phyloP scores from a whole-genome alignment of 1,140 invertebrate species.

The Platyscapa corneri region DNA sequence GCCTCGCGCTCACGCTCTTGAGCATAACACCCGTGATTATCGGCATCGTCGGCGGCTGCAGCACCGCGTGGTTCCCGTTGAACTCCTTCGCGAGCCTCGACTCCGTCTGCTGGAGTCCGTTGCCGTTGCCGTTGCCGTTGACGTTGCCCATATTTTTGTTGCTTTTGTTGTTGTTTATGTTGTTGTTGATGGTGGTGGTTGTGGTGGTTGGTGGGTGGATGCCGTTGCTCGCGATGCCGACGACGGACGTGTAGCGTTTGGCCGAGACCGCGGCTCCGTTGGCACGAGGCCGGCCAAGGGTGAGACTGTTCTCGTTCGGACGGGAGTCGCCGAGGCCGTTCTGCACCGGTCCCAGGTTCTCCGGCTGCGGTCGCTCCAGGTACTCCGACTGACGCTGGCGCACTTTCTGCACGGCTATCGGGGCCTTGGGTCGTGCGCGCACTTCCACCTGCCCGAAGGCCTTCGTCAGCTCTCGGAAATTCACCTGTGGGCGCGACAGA shows the following conservation, averaged over 20 bases:
- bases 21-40: conserved; percentile 70
- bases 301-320: not conserved
- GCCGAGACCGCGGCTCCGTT: not conserved
- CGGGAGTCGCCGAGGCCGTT: conserved; percentile 45
- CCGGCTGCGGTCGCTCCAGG: conserved; percentile 29
- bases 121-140: not conserved
- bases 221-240: conserved; percentile 42
- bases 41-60: conserved; percentile 71
- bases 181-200: not conserved
- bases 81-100: conserved; percentile 42
- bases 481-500: conserved; percentile 53
- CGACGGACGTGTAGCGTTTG: conserved; percentile 47
- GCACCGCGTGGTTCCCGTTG: conserved; percentile 6
- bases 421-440: conserved; percentile 55
- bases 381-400: conserved; percentile 61
- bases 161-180: not conserved
- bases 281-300: too few relatives aligned
- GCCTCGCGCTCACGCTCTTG: conserved; percentile 64
- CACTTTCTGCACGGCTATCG: conserved; percentile 9
- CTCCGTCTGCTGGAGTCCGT: not conserved
- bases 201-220: not conserved
- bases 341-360: not conserved
- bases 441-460: conserved; percentile 64
- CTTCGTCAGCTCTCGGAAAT: conserved; percentile 67
- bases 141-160: not conserved